phyloP scores from a whole-genome alignment of 2,113 vertebrate genomes.

The Halichoeres trimaculatus region DNA sequence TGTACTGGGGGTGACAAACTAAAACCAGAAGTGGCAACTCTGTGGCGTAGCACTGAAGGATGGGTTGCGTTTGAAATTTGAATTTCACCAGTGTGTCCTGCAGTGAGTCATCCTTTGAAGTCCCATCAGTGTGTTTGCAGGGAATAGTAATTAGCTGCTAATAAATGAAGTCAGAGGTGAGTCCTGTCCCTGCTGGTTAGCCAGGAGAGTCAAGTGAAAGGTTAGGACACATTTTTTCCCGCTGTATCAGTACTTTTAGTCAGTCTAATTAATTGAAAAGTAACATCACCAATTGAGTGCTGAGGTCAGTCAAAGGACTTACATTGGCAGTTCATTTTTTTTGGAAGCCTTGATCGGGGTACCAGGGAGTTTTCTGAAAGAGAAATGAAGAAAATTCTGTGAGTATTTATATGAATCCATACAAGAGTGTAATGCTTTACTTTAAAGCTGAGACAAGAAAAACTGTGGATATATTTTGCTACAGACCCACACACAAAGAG shows the following conservation, averaged over 20 bases:
- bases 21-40: conserved; percentile 42
- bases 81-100: conserved; percentile 43
- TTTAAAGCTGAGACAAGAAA: conserved; percentile 30
- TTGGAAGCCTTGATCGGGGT: conserved; percentile 44
- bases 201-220: conserved; percentile 7
- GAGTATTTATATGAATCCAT: conserved; percentile 34
- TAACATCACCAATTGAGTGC: conserved; percentile 35
- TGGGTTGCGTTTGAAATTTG: conserved; percentile 50
- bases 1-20: conserved; percentile 53
- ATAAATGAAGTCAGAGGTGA: conserved; percentile 41
- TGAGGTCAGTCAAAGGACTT: conserved; percentile 66
- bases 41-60: conserved; percentile 18
- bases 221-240: conserved; percentile 34
- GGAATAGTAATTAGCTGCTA: conserved; percentile 58
- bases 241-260: conserved; percentile 26
- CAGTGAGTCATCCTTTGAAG: conserved; percentile 53
- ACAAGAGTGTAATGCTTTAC: conserved; percentile 36
- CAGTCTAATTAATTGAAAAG: conserved; percentile 53
- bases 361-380: conserved; percentile 67
- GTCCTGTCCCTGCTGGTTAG: conserved; percentile 25
- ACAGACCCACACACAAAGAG: conserved; percentile 3
- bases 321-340: conserved; percentile 80
- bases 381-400: conserved; percentile 53
- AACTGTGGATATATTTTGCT: conserved; percentile 19
- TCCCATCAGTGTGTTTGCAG: conserved; percentile 38